Conservation (phyloP, 2,888 invertebrate species). For the Amaurobius ferox region DNA sequence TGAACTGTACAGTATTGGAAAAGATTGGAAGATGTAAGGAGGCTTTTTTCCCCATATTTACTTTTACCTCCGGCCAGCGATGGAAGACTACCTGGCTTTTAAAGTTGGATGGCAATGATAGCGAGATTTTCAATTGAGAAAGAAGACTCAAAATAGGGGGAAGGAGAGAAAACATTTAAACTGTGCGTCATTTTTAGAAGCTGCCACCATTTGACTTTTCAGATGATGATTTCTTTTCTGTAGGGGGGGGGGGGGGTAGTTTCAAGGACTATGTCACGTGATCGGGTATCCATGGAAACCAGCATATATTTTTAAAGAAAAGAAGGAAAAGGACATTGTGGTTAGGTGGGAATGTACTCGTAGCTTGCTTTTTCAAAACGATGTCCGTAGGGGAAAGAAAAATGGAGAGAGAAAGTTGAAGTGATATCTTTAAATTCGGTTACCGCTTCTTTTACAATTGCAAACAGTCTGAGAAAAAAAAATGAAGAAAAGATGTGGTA, state of each 20-base stretch:
- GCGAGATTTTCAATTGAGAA: conserved; percentile 9
- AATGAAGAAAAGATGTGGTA: neutral
- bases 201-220: conserved; percentile 31
- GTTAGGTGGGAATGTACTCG: neutral
- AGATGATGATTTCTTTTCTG: conserved; percentile 34
- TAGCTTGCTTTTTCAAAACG: neutral
- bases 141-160: neutral
- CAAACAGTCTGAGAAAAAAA: neutral
- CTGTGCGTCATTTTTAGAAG: conserved; percentile 38
- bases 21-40: too few species aligned
- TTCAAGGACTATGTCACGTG: conserved; percentile 32
- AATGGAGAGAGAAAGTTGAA: neutral
- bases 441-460: neutral
- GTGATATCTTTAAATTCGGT: neutral
- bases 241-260: conserved; percentile 35
- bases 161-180: conserved; percentile 31
- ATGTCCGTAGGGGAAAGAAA: neutral
- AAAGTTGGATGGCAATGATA: neutral
- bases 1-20: too few species aligned
- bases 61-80: neutral
- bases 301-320: conserved; percentile 44
- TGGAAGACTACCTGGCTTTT: neutral
- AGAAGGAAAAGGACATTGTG: neutral
- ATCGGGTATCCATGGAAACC: conserved; percentile 38
- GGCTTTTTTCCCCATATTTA: neutral